Conservation (phyloP, 1,140 invertebrate genomes). For the Zaprionus lachaisei region DNA sequence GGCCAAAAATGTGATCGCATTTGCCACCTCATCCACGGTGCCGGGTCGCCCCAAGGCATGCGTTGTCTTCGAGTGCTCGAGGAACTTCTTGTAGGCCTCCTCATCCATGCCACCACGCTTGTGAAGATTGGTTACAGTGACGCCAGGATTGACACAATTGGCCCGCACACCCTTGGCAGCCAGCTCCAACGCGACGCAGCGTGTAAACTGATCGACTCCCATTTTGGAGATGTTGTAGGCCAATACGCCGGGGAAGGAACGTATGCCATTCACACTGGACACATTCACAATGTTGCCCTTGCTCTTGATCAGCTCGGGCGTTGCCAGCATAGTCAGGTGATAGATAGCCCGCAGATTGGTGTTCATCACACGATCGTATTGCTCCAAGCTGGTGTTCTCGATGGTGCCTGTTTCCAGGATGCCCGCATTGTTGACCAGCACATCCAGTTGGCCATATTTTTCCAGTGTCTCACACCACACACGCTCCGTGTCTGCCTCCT, state of each 20-base stretch:
- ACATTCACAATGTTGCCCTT: slow-evolving; percentile 96
- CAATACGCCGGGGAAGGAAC: slow-evolving; percentile 91
- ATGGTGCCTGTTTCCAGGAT: slow-evolving; percentile 92
- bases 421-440: slow-evolving; percentile 95
- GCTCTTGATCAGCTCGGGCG: slow-evolving; percentile 92
- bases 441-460: slow-evolving; percentile 90
- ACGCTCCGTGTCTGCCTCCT: slow-evolving; percentile 90
- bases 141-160: slow-evolving; percentile 94
- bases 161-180: slow-evolving; percentile 93
- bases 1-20: slow-evolving; percentile 92
- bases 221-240: slow-evolving; percentile 96
- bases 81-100: slow-evolving; percentile 90
- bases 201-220: slow-evolving; percentile 95
- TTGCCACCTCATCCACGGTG: slow-evolving; percentile 90
- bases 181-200: slow-evolving; percentile 92
- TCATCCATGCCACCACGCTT: slow-evolving; percentile 90
- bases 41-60: slow-evolving; percentile 93
- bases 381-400: slow-evolving; percentile 92
- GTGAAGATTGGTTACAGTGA: slow-evolving; percentile 91
- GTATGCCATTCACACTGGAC: slow-evolving; percentile 94
- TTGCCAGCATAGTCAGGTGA: slow-evolving; percentile 93
- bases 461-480: slow-evolving; percentile 89
- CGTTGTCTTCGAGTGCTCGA: slow-evolving; percentile 90
- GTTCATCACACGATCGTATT: slow-evolving; percentile 94
- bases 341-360: slow-evolving; percentile 94